Percentiles rank a stretch among this genome's conserved stretches.
phyloP scores from a whole-genome alignment of 2,797 vertebrate genomes.

The Hipposideros larvatus region DNA sequence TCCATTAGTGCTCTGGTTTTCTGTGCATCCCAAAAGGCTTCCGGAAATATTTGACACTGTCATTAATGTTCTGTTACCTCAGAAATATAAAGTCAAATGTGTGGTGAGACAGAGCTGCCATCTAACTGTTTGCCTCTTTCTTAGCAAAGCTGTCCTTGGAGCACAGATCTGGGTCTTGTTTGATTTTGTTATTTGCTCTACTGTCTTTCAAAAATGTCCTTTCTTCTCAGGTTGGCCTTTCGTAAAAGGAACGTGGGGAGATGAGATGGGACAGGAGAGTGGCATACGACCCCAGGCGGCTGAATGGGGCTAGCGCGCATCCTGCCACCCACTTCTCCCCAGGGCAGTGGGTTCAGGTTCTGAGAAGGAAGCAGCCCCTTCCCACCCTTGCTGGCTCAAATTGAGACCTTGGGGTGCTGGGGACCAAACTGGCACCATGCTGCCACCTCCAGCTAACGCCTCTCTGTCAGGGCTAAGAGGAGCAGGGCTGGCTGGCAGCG shows the following conservation, averaged over 20 bases:
- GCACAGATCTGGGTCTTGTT: background rate
- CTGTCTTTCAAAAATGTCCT: background rate
- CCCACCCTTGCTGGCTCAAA: background rate
- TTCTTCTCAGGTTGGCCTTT: background rate
- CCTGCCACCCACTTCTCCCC: too few species aligned
- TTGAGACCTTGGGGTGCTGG: background rate
- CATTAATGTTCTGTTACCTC: background rate
- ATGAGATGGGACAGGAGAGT: background rate
- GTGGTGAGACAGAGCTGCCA: background rate
- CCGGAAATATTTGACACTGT: background rate
- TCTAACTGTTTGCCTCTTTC: background rate
- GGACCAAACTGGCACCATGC: background rate
- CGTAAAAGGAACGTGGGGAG: background rate
- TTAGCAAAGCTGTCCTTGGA: background rate
- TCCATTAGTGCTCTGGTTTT: background rate
- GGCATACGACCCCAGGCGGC: background rate
- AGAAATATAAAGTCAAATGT: background rate
- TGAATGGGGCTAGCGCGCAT: rapidly evolving
- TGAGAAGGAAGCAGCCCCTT: background rate
- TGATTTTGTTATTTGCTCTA: background rate
- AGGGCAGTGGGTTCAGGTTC: background rate
- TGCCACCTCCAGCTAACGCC: too few species aligned
- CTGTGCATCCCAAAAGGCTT: background rate
- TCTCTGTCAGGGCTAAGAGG: background rate
- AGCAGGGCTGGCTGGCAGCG: rapidly evolving